These are phyloP conservation scores for Drosophila bifasciata DNA, from an alignment of 1,140 invertebrate species.

Conservation along the genomic window DNA sequence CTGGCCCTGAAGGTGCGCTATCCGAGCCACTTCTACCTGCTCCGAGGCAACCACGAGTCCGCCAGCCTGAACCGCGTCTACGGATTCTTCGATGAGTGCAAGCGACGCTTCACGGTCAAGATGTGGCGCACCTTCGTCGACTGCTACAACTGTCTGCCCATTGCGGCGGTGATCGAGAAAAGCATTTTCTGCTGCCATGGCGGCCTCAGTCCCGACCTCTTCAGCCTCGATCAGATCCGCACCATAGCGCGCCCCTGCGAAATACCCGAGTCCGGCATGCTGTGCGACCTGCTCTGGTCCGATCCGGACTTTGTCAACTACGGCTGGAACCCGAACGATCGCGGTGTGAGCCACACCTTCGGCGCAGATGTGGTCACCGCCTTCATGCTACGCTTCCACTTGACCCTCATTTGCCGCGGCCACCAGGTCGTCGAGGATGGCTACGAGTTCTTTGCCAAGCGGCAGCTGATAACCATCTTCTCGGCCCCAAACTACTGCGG, in stretches of 20 bases:
- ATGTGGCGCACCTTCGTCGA: conserved; percentile 97
- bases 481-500: conserved; percentile 94
- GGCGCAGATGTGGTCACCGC: conserved; percentile 95
- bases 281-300: conserved; percentile 98
- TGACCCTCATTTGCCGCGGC: conserved; percentile 97
- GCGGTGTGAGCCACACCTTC: conserved; percentile 97
- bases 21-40: conserved; percentile 93
- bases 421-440: conserved; percentile 99
- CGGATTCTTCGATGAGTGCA: conserved; percentile 97
- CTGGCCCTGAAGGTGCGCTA: conserved; percentile 98
- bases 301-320: conserved; percentile 94
- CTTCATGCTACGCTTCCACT: conserved; percentile 95
- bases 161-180: conserved; percentile 96
- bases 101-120: conserved; percentile 97
- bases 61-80: conserved; percentile 96
- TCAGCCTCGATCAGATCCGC: conserved; percentile 95
- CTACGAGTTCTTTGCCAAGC: conserved; percentile 99
- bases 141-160: conserved; percentile 97
- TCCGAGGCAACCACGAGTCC: conserved; percentile 93
- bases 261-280: conserved; percentile 94
- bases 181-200: conserved; percentile 99
- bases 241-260: conserved; percentile 95
- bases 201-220: conserved; percentile 93
- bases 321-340: conserved; percentile 97
- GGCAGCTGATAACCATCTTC: conserved; percentile 98